Base-by-base conservation (phyloP, 2,113 vertebrate genomes). In the Anhinga rufa region DNA sequence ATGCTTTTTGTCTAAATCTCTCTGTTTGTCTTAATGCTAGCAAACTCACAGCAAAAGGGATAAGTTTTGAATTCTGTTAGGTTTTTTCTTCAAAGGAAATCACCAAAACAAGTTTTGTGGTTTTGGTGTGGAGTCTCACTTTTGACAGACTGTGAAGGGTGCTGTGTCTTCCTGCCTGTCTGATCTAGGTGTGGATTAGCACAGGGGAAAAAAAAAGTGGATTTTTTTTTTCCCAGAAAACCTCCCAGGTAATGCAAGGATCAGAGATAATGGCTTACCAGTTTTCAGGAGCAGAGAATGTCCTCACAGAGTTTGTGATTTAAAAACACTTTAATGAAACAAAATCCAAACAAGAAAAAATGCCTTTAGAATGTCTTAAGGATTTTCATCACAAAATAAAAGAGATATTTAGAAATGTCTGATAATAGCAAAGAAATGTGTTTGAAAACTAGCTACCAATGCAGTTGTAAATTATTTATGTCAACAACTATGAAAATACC, bases 131-230 rank as follows among this genome's bases (percentile, higher is more conserved):
- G 13, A 82, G 82, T 87, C 44, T 72, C 17, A 34, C 16, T 84
- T 79, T 34, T 22, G 40, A 28, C 31, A 48, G 28, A 8, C n/a
- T 42, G 4, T 74, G 71, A 46, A 75, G 29, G 13, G 12, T 8
- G 7, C 14, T 54, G 14, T 52, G 31, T 40, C 44, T 72, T 25
- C 20, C n/a, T 66, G 6, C 16, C 13, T 77, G 31, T 60, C 48
- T 91, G 49, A 55, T 72, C 44, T 19, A 66, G 42, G 49, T 74
- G 32, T 58, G 38, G 32, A 34, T 65, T 80, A 82, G 28, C 42
- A 44, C 1, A 8, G 8, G 2, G 3, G 1, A 0, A 2, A 31
- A 44, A 48, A 51, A 40, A 46, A 9, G 25, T 31, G 21, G 2
- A 4, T 61, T 76, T 60, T 86, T 85, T 72, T 34, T 51, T 49